These are phyloP conservation scores for Serrognathus titanus DNA, from an alignment of 2,888 invertebrate species.

Conservation along the genomic window DNA sequence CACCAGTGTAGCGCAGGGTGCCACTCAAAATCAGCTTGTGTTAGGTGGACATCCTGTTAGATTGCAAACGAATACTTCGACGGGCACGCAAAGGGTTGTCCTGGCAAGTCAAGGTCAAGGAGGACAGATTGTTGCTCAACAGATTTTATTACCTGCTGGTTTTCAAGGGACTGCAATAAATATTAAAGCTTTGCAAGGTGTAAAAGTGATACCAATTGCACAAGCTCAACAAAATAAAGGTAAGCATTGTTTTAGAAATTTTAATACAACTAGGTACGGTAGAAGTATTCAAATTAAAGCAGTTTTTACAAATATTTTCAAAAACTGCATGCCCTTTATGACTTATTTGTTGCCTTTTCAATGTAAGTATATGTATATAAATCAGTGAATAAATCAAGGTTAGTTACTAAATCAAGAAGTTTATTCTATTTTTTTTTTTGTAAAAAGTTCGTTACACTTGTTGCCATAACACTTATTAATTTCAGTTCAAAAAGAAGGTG, in stretches of 20 bases:
- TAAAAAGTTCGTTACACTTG: too few relatives aligned
- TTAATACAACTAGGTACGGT: too few relatives aligned
- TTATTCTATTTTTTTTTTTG: too few relatives aligned
- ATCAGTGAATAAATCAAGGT: too few relatives aligned
- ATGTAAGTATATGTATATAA: not conserved
- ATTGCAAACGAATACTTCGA: conserved; percentile 39
- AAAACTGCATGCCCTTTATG: too few relatives aligned
- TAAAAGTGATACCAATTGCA: conserved; percentile 59
- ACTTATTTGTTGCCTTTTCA: not conserved
- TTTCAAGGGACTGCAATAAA: conserved; percentile 60
- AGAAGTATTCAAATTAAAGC: too few relatives aligned
- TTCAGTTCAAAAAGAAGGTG: too few relatives aligned
- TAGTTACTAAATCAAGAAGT: too few relatives aligned
- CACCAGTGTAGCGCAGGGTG: conserved; percentile 23
- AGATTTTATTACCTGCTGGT: conserved; percentile 60
- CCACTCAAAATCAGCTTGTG: conserved; percentile 41
- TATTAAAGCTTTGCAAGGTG: conserved; percentile 59
- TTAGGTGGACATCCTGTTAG: conserved; percentile 45
- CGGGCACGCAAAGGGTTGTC: conserved; percentile 49
- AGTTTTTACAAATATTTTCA: too few relatives aligned
- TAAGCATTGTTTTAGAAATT: conserved; percentile 19
- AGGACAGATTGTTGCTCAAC: conserved; percentile 52
- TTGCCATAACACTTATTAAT: too few relatives aligned
- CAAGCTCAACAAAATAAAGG: conserved; percentile 47
- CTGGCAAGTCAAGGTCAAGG: conserved; percentile 55